These are phyloP conservation scores for Tetramorium bicarinatum DNA, from an alignment of 2,888 invertebrate genomes.

Conservation along the genomic window DNA sequence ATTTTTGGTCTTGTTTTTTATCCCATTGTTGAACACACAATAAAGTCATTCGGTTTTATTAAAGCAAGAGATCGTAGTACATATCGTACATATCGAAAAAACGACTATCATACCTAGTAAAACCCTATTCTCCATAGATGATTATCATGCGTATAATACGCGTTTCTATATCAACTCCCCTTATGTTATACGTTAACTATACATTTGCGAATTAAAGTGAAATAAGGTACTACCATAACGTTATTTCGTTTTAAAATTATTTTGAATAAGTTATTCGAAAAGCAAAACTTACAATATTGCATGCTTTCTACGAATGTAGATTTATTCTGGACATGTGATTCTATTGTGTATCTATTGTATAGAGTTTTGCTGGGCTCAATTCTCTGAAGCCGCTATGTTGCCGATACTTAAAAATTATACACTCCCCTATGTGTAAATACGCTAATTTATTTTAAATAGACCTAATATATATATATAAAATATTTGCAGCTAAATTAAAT, in stretches of 20 bases:
- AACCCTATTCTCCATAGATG: background rate
- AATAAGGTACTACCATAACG: background rate
- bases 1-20: slow-evolving; percentile 1
- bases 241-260: background rate
- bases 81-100: background rate
- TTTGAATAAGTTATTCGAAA: background rate
- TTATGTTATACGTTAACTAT: slow-evolving; percentile 10
- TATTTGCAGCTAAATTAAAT: slow-evolving; percentile 42
- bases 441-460: slow-evolving; percentile 11
- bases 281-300: slow-evolving; percentile 10
- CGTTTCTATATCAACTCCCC: background rate
- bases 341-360: background rate
- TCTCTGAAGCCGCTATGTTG: background rate
- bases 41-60: background rate
- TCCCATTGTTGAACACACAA: background rate
- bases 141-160: background rate
- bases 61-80: slow-evolving; percentile 2
- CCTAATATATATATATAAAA: slow-evolving; percentile 39
- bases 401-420: background rate
- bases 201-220: background rate
- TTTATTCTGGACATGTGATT: background rate
- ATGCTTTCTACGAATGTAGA: background rate
- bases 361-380: background rate
- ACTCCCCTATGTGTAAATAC: background rate
- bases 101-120: background rate